These are phyloP conservation scores for Pipa parva DNA, from an alignment of 2,113 vertebrate species.

Conservation along the genomic window DNA sequence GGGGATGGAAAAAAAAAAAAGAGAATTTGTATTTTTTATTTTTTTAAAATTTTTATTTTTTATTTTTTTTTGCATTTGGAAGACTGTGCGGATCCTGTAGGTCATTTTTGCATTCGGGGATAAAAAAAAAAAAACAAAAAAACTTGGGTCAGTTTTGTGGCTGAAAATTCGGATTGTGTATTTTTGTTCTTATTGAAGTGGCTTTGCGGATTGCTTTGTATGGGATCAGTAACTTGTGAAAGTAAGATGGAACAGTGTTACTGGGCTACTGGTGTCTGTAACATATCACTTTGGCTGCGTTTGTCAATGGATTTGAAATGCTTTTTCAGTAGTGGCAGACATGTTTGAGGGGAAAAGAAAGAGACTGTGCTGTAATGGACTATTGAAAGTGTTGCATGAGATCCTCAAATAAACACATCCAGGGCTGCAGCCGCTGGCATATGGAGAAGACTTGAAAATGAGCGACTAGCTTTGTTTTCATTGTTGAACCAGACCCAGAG, in stretches of 20 bases:
- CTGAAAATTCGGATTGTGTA: too few relatives aligned
- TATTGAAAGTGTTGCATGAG: neutral
- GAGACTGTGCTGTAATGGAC: neutral
- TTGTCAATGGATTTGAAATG: neutral
- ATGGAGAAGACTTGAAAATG: constrained; percentile 33
- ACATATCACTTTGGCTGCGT: neutral
- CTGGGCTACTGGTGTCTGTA: constrained; percentile 1
- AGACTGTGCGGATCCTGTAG: too few relatives aligned
- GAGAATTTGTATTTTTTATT: too few relatives aligned
- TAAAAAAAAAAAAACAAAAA: too few relatives aligned
- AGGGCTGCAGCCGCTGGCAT: constrained; percentile 31
- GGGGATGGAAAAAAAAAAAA: too few relatives aligned
- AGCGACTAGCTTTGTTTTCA: constrained; percentile 37
- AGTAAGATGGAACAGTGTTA: constrained; percentile 2
- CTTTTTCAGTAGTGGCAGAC: neutral
- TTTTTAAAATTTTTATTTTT: too few relatives aligned
- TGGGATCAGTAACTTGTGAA: constrained; percentile 12
- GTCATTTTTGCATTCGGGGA: too few relatives aligned
- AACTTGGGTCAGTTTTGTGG: too few relatives aligned
- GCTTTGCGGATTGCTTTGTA: neutral
- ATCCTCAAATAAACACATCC: neutral
- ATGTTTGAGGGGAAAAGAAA: neutral
- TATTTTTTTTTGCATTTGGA: too few relatives aligned
- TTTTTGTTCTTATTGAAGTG: too few relatives aligned
- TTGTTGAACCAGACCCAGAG: constrained; percentile 19